Percentiles rank a stretch among this genome's conserved stretches.
These are phyloP conservation scores for Bombus polaris DNA, from an alignment of 1,140 invertebrate genomes.

Conservation along the genomic window DNA sequence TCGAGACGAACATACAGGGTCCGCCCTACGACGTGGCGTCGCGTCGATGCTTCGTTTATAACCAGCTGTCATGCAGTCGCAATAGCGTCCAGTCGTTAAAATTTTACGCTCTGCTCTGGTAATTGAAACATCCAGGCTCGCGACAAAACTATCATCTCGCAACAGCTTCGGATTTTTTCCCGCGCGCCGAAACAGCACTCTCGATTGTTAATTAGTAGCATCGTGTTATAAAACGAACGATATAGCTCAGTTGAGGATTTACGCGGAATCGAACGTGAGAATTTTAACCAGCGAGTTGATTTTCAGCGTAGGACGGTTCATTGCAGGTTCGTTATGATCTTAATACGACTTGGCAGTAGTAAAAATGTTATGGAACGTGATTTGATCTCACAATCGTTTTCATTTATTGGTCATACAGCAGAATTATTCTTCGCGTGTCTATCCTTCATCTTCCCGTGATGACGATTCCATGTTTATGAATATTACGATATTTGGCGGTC, in stretches of 20 bases:
- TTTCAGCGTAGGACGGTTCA: background rate
- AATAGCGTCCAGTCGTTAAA: slow-evolving; percentile 26
- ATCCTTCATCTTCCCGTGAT: too few relatives aligned
- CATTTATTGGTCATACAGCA: too few relatives aligned
- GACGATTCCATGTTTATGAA: too few relatives aligned
- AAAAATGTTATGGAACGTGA: too few relatives aligned
- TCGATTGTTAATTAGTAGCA: background rate
- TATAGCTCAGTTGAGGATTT: too few relatives aligned
- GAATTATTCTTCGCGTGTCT: too few relatives aligned
- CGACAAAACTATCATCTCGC: background rate
- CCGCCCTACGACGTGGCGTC: background rate
- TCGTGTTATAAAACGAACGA: background rate
- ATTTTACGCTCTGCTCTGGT: slow-evolving; percentile 30
- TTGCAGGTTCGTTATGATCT: too few relatives aligned
- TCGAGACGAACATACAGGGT: background rate
- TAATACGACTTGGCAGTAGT: too few relatives aligned
- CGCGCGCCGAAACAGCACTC: background rate
- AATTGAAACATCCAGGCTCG: slow-evolving; percentile 4
- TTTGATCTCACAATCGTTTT: too few relatives aligned
- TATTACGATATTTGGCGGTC: too few relatives aligned
- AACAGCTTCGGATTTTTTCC: background rate
- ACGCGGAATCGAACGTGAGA: too few relatives aligned
- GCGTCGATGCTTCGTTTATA: slow-evolving; percentile 10
- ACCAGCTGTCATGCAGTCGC: background rate
- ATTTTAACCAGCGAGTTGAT: too few relatives aligned